Percentiles rank a stretch among this genome's conserved stretches.
Conservation (phyloP, 1,140 invertebrate genomes). For the Brachionus rotundiformis region DNA sequence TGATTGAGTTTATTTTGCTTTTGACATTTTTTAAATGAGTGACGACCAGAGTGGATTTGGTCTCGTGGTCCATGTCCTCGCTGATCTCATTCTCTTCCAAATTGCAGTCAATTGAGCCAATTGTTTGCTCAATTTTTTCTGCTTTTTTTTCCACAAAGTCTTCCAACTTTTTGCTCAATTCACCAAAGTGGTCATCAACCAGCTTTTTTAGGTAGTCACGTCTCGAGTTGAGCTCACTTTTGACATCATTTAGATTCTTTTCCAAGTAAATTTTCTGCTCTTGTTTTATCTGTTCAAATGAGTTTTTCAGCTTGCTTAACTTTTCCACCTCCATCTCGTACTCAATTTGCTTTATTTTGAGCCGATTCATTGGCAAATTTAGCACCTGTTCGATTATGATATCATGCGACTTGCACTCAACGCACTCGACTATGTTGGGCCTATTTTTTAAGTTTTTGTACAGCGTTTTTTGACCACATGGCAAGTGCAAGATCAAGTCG, state of each 20-base stretch:
- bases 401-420: neutral
- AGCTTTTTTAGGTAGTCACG: neutral
- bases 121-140: neutral
- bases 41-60: neutral
- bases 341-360: neutral
- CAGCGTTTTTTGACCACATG: neutral
- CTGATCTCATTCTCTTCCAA: neutral
- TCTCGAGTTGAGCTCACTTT: neutral
- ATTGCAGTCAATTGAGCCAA: neutral
- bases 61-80: neutral
- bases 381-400: neutral
- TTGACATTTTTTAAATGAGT: slow-evolving; percentile 3
- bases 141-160: neutral
- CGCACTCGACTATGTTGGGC: neutral
- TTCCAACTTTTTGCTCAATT: neutral
- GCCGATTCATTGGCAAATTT: neutral
- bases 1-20: neutral
- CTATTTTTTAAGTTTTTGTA: neutral
- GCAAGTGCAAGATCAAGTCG: neutral
- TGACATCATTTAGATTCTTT: neutral
- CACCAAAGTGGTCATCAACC: neutral
- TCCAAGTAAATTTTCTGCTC: neutral
- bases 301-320: neutral
- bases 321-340: neutral
- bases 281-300: neutral